Evolutionary conservation across 2,888 invertebrate species (phyloP), one percentile per base, ranked within the genome.

Genomic region (Dermolepida albohirtum): DNA sequence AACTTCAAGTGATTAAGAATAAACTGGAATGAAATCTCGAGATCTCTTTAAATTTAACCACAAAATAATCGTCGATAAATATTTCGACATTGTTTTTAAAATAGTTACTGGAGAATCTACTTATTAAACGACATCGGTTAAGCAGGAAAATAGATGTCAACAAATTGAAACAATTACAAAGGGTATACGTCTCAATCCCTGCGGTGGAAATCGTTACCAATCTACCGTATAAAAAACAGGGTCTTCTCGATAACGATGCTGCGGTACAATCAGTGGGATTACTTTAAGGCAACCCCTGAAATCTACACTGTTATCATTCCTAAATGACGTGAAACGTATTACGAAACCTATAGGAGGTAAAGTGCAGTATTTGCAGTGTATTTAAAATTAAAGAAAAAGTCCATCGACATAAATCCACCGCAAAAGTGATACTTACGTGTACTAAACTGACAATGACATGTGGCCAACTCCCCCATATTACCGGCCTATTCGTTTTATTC

Each of bases 191-290:
- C 71, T 70, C 71, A 70, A 70, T 62, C 40, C 69, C 57, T 72
- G 73, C 76, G 73, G 75, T 76, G 80, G 81, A 81, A 81, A 81
- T 80, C 81, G 81, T 79, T 79, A 78, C 78, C 76, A 76, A 76
- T 80, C 79, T 78, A 79, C 71, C 74, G 80, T 78, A 81, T 80
- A 81, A 81, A 82, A 81, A 82, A 81, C 79, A 78, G 76, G 78
- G 74, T 75, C 79, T 78, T 74, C 78, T 78, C 78, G 80, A 82
- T 81, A 80, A 79, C 80, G 80, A 78, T 78, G 78, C 78, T 79
- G 79, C 80, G 80, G 79, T 80, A 81, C 80, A 81, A 81, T 82
- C 81, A 79, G 75, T 73, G 77, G 78, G 78, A 80, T 80, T 80
- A 76, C 78, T 75, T 74, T 69, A 71, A 73, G 72, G 70, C 70